These are phyloP conservation scores for Callopanchax toddi DNA, from an alignment of 2,113 vertebrate genomes.

Conservation along the genomic window DNA sequence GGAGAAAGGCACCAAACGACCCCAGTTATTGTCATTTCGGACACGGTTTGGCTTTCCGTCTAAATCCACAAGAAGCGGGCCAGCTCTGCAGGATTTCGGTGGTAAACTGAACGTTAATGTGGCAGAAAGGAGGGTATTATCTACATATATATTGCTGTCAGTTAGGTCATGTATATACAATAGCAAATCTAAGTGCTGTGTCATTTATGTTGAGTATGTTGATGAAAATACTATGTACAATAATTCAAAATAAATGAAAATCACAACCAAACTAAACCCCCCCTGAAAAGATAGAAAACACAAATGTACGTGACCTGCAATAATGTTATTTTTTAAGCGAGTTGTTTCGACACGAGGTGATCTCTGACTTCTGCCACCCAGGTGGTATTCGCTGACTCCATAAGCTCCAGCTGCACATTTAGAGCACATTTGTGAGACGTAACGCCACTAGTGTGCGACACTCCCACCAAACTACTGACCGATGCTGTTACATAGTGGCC, in stretches of 20 bases:
- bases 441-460: conserved; percentile 11
- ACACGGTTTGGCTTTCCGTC: conserved; percentile 44
- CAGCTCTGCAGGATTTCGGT: conserved; percentile 52
- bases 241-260: conserved; percentile 52
- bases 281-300: conserved; percentile 39
- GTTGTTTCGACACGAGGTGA: conserved; percentile 44
- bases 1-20: neutral
- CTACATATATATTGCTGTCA: conserved; percentile 72
- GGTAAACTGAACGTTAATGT: conserved; percentile 40
- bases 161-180: conserved; percentile 81
- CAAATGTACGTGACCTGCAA: conserved; percentile 62
- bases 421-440: conserved; percentile 56
- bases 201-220: conserved; percentile 81
- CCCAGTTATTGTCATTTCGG: conserved; percentile 14
- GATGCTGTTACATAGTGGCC: conserved; percentile 58
- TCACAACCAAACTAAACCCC: conserved; percentile 58
- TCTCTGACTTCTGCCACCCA: conserved; percentile 40
- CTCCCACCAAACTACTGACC: conserved; percentile 37
- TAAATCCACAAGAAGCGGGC: conserved; percentile 30
- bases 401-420: conserved; percentile 59
- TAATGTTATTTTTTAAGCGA: conserved; percentile 65
- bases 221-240: conserved; percentile 76
- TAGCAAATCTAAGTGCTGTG: conserved; percentile 77
- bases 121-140: conserved; percentile 50
- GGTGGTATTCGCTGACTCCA: conserved; percentile 28